Evolutionary conservation across 2,888 invertebrate species (phyloP), one percentile per base, ranked within the genome.

Genomic region (Ectemnius cavifrons): DNA sequence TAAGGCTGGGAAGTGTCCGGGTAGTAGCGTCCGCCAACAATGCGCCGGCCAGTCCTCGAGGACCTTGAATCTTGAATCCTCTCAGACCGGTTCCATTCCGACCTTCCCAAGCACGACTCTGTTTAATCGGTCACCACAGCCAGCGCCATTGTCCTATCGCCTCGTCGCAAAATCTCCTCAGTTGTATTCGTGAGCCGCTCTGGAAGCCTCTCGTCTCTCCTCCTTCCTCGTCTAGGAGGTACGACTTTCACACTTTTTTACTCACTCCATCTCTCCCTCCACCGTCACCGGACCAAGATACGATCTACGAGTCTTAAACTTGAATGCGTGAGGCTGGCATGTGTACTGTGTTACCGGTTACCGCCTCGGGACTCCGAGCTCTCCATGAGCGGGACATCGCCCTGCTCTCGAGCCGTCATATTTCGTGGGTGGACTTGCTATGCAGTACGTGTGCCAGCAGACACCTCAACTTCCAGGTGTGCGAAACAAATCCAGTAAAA

Each of bases 41-140:
- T 75, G 69, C 16, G 6, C 67, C 11, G 11, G 57, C 64, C 13
- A 8, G 57, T 37, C 28, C 67, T 57, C 56, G 62, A 62, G 60
- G 49, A 37, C 62, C 61, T 62, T 37, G 70, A 63, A 60, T 56
- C 61, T 62, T 37, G 70, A 63, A 60, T 56, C 71, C 67, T 56
- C 78, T 66, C 66, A 57, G 78, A 78, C 75, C 72, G 78, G 79
- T 75, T 73, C 63, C 66, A n/a, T 67, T 47, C 57, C 60, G 56
- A 56, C 46, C 64, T 78, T 80, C 73, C 57, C 81, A 18, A 63
- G 61, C 67, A n/a, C n/a, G 20, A 27, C 57, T 61, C 45, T 6
- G 65, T 64, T 69, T 72, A 71, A 78, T 79, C 78, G 74, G 78
- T 71, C 77, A 63, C 56, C 66, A 47, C 52, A 60, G 47, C 64